Base-by-base conservation (phyloP, 2,113 vertebrate genomes). In the Candoia aspera region DNA sequence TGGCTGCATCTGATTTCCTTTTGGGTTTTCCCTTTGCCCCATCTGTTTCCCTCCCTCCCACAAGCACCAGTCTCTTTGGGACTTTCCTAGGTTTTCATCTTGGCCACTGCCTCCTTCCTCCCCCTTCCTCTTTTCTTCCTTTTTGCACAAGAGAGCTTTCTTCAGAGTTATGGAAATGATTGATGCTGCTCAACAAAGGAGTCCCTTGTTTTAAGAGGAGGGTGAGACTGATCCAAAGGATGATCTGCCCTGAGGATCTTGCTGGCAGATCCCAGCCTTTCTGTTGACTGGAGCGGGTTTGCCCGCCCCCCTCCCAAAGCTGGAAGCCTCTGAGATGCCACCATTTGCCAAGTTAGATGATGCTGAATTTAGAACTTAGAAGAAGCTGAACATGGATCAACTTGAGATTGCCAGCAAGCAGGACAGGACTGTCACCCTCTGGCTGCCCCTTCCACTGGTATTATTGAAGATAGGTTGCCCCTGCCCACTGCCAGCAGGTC, bases 221-320 rank as follows among this genome's bases (percentile, higher is more conserved):
- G 73, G 91, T 58, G 88, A 88, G 87, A 83, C 87, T 90, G 90
- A 90, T 17, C 88, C 0, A 11, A 94, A 91, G 87, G 83, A 87
- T 9, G 0, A 0, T 17, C 0, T 0, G 37, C 90, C 93, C 83
- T 90, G 91, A 91, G 83, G n/a, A 83, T 93, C 46, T 89, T n/a
- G 1, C 19, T 62, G 29, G 87, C 24, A 3, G 42, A 68, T 54
- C 13, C 21, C 4, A 62, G 23, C 55, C 88, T 58, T 54, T 79
- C 64, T 0, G 0, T 37, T 0, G 0, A n/a, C 1, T 0, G 42
- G 11, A 89, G 23, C 12, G 11, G 2, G 0, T 0, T 0, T 23
- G n/a, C 11, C 58, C 21, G 8, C 10, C 4, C 1, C 23, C 17
- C 13, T 17, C 46, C 24, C 23, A 26, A 10, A 57, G 54, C 55